Evolutionary conservation across 1,140 invertebrate genomes (phyloP).

Genomic region (Ceratina calcarata): DNA sequence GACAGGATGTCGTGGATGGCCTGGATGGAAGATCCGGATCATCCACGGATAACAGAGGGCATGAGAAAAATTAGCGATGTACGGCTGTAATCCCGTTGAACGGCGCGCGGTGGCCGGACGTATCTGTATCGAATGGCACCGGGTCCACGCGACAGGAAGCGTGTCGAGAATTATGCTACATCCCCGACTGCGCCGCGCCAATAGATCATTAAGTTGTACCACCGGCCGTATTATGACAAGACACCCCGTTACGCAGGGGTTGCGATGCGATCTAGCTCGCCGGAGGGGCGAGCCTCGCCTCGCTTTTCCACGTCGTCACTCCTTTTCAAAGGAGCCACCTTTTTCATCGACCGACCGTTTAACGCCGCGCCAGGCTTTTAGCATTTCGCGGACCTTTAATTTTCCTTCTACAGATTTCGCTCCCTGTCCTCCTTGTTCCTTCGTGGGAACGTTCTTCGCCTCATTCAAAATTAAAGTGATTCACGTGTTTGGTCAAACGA

Average conservation of each 20-base stretch:
- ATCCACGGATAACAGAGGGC: slow-evolving; percentile 64
- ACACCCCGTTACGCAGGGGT: slow-evolving; percentile 57
- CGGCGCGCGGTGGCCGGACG: slow-evolving; percentile 59
- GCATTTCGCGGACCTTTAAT: slow-evolving; percentile 34
- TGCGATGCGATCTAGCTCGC: not conserved
- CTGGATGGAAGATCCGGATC: slow-evolving; percentile 52
- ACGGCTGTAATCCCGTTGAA: slow-evolving; percentile 72
- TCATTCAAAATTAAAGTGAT: not conserved
- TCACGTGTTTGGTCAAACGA: not conserved
- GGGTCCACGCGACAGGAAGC: slow-evolving; percentile 74
- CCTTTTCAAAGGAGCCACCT: slow-evolving; percentile 44
- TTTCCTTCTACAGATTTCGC: slow-evolving; percentile 36
- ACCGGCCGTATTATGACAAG: slow-evolving; percentile 75
- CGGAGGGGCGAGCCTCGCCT: not conserved
- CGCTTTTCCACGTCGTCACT: slow-evolving; percentile 59
- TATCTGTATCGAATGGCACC: slow-evolving; percentile 64
- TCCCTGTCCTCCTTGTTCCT: too few species aligned
- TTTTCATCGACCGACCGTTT: slow-evolving; percentile 43
- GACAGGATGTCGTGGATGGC: slow-evolving; percentile 55
- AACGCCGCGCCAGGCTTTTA: slow-evolving; percentile 22
- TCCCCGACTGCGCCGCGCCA: slow-evolving; percentile 68
- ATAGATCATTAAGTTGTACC: slow-evolving; percentile 75
- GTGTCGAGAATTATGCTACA: slow-evolving; percentile 75
- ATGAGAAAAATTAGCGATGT: slow-evolving; percentile 77
- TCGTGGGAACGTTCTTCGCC: too few species aligned